phyloP scores from a whole-genome alignment of 2,888 invertebrate species.

The Noctua pronuba region DNA sequence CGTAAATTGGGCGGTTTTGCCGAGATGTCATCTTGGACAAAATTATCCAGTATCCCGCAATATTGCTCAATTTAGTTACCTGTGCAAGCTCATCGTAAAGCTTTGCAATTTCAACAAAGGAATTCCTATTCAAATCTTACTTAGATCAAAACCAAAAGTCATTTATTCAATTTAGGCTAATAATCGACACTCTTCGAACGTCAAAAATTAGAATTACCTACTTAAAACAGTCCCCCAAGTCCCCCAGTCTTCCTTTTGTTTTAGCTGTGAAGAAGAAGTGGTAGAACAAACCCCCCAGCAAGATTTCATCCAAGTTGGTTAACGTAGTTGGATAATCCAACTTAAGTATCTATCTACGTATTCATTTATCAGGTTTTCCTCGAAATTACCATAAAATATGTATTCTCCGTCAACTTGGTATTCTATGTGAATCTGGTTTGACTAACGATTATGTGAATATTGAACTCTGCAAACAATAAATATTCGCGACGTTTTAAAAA shows the following conservation, averaged over 20 bases:
- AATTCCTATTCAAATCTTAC: constrained; percentile 3
- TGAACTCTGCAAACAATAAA: constrained; percentile 24
- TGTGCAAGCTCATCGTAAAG: background rate
- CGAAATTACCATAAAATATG: constrained; percentile 28
- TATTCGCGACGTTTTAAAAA: constrained; percentile 14
- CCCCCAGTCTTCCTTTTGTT: background rate
- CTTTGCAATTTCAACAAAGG: background rate
- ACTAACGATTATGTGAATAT: constrained; percentile 35
- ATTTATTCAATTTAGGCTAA: background rate
- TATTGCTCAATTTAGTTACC: background rate
- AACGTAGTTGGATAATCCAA: background rate
- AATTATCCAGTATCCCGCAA: background rate
- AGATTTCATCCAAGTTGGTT: background rate
- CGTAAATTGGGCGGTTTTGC: background rate
- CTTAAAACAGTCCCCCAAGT: background rate
- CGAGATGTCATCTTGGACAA: background rate
- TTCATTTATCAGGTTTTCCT: constrained; percentile 30
- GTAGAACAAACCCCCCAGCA: background rate
- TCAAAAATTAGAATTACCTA: background rate
- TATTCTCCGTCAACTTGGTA: constrained; percentile 24
- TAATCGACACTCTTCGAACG: background rate
- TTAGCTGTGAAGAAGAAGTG: background rate
- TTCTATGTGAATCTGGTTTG: constrained; percentile 23
- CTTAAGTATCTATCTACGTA: background rate
- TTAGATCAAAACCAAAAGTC: background rate